Percentiles rank a stretch among this genome's conserved stretches.
These are phyloP conservation scores for Brachypalpus laphriformis DNA, from an alignment of 2,888 invertebrate genomes.

Conservation along the genomic window DNA sequence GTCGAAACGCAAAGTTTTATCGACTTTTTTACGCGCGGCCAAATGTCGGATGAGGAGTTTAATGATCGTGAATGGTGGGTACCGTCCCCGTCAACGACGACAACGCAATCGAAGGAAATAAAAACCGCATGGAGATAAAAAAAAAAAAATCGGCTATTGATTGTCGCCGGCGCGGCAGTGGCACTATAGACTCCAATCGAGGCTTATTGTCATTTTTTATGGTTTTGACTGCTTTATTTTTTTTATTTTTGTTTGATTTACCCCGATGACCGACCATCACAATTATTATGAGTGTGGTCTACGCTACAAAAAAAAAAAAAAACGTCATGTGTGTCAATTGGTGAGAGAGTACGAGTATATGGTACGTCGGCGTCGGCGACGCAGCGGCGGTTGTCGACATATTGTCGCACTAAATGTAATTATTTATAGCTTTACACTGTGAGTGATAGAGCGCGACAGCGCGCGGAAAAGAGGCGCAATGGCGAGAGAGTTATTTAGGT, in stretches of 20 bases:
- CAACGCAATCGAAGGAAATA: conserved; percentile 10
- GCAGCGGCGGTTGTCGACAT: conserved; percentile 52
- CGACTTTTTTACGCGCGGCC: neutral
- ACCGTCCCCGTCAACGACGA: no score
- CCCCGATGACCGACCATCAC: conserved; percentile 62
- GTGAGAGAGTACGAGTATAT: conserved; percentile 6
- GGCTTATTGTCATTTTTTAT: conserved; percentile 56
- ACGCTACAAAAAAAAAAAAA: conserved; percentile 6
- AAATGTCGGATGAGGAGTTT: conserved; percentile 35
- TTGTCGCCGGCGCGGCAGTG: conserved; percentile 44
- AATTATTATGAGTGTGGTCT: conserved; percentile 40
- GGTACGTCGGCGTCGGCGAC: conserved; percentile 45
- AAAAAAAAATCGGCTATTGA: conserved; percentile 26
- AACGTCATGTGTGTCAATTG: conserved; percentile 50
- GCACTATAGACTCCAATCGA: conserved; percentile 16
- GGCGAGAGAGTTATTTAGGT: conserved; percentile 70
- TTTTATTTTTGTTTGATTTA: conserved; percentile 48
- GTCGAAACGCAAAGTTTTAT: conserved; percentile 5
- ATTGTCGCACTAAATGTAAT: conserved; percentile 72
- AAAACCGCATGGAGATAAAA: conserved; percentile 28
- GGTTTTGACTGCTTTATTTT: conserved; percentile 17
- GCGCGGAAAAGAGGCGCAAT: conserved; percentile 32
- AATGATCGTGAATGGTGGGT: conserved; percentile 38
- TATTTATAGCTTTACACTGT: conserved; percentile 66
- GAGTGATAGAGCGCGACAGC: conserved; percentile 39